Conservation (phyloP, 2,797 vertebrate species). For the Coregonus ussuriensis region DNA sequence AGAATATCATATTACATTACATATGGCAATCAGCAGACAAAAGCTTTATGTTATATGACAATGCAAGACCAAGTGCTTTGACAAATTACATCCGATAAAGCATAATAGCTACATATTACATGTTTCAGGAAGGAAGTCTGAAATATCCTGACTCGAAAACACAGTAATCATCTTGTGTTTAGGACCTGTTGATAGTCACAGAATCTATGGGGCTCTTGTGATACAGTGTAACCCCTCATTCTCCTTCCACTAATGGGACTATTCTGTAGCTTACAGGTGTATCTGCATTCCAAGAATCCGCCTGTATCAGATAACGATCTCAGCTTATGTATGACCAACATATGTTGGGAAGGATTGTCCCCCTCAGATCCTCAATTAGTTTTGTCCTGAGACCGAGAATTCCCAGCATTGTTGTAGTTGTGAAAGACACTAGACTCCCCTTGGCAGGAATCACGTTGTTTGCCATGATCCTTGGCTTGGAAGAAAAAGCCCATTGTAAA, state of each 20-base stretch:
- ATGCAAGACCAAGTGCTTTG: neutral
- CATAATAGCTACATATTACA: no score
- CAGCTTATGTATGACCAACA: conserved; percentile 37
- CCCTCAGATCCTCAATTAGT: conserved; percentile 12
- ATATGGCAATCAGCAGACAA: neutral
- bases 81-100: neutral
- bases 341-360: conserved; percentile 34
- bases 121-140: no score
- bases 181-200: neutral
- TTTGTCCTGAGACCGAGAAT: conserved; percentile 19
- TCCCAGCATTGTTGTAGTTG: conserved; percentile 45
- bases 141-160: no score
- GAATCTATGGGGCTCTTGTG: neutral
- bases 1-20: neutral
- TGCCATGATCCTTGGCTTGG: conserved; percentile 24
- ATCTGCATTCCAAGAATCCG: conserved; percentile 32
- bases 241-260: neutral
- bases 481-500: conserved; percentile 46
- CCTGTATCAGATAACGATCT: conserved; percentile 26
- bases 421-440: conserved; percentile 18
- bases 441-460: conserved; percentile 37
- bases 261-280: conserved; percentile 15
- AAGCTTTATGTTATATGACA: conserved; percentile 4
- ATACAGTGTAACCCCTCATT: neutral
- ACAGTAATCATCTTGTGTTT: no score